These are phyloP conservation scores for Camponotus vicinus DNA, from an alignment of 1,140 invertebrate species.

Conservation along the genomic window DNA sequence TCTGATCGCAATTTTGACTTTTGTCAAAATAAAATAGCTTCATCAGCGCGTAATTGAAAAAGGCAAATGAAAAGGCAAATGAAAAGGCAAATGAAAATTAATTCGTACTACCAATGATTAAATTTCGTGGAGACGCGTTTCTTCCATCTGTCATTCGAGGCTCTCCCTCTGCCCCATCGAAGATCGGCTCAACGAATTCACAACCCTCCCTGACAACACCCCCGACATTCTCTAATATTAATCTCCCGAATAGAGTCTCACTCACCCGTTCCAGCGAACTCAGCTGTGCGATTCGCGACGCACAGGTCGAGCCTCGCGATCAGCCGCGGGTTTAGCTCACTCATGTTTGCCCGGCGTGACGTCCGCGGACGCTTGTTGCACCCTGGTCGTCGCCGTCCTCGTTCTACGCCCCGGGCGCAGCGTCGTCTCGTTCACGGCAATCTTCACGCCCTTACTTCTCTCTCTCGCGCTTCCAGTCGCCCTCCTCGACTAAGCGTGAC, in stretches of 20 bases:
- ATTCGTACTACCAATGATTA: too few species aligned
- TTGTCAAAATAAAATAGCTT: too few species aligned
- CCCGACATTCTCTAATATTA: neutral
- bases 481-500: neutral
- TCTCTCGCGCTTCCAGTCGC: neutral
- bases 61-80: too few species aligned
- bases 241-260: neutral
- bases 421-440: neutral
- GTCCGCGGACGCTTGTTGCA: conserved; percentile 71
- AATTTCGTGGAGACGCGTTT: too few species aligned
- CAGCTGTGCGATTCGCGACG: conserved; percentile 36
- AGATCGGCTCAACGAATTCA: conserved; percentile 2
- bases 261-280: conserved; percentile 66
- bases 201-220: too few species aligned
- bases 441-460: neutral
- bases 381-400: neutral
- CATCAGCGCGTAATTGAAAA: too few species aligned
- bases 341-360: conserved; percentile 71
- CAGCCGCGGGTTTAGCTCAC: conserved; percentile 15
- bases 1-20: too few species aligned
- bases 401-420: neutral
- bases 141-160: too few species aligned
- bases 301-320: conserved; percentile 27
- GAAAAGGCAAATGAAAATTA: too few species aligned
- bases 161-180: too few species aligned